A percentile compares a stretch with the other conserved stretches of the same genome.
Conservation (phyloP, 2,797 vertebrate species). For the Otus scops region DNA sequence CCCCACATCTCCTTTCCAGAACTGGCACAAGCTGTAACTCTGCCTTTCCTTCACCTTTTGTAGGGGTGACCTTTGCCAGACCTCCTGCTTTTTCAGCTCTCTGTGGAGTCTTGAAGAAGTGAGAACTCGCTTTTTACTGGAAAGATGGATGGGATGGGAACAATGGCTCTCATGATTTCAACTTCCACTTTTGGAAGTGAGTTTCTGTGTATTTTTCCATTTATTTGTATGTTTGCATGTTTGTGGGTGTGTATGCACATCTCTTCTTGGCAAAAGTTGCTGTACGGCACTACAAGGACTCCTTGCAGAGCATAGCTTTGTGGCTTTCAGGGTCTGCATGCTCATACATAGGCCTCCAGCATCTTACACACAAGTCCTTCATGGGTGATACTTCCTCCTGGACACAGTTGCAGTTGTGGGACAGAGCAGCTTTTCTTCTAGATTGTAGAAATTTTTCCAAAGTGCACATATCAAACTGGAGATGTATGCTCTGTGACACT, state of each 20-base stretch:
- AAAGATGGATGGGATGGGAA: background rate
- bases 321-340: background rate
- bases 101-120: background rate
- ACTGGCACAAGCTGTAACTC: background rate
- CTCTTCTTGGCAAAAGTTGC: background rate
- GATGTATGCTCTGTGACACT: background rate
- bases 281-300: background rate
- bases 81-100: background rate
- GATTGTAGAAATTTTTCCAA: background rate
- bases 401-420: background rate
- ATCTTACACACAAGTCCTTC: background rate
- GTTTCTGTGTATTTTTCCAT: background rate
- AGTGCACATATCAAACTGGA: background rate
- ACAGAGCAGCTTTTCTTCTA: background rate
- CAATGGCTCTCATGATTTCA: background rate
- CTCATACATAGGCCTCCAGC: background rate
- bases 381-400: background rate
- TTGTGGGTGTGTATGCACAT: background rate
- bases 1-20: background rate
- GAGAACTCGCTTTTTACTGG: background rate
- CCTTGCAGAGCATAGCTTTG: background rate
- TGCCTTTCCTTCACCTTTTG: background rate
- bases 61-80: background rate
- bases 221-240: background rate
- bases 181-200: background rate